Conservation (phyloP, 2,797 vertebrate species). For the Enteromius viviparus region DNA sequence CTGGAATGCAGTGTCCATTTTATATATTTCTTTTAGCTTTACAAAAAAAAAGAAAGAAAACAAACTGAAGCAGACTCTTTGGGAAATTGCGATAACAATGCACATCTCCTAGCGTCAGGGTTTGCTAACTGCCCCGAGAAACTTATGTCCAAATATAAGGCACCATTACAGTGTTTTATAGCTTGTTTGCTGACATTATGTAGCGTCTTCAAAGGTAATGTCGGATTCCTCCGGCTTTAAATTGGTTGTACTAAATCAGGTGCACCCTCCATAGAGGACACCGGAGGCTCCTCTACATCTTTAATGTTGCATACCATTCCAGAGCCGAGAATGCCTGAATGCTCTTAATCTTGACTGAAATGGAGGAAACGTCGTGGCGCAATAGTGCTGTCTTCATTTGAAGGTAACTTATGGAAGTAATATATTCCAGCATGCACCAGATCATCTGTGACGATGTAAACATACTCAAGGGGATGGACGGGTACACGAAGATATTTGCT, state of each 20-base stretch:
- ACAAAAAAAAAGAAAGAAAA: neutral
- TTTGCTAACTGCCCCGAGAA: constrained; percentile 60
- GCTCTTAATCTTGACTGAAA: constrained; percentile 76
- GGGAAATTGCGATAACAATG: constrained; percentile 50
- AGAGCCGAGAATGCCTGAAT: constrained; percentile 69
- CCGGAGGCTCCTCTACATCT: constrained; percentile 76
- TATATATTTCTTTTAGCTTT: constrained; percentile 25
- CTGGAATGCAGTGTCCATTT: neutral
- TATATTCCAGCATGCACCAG: constrained; percentile 78
- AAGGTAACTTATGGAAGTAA: constrained; percentile 83
- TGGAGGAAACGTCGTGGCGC: constrained; percentile 73
- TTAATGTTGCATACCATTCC: constrained; percentile 76
- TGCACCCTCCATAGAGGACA: constrained; percentile 73
- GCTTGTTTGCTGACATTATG: constrained; percentile 79
- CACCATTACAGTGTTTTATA: constrained; percentile 76
- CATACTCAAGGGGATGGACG: constrained; percentile 73
- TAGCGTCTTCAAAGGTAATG: constrained; percentile 70
- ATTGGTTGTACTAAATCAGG: constrained; percentile 82
- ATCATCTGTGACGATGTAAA: constrained; percentile 74
- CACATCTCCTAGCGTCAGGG: constrained; percentile 39
- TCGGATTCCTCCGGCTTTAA: constrained; percentile 80
- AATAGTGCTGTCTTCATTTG: constrained; percentile 80
- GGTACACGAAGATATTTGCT: constrained; percentile 67
- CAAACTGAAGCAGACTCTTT: constrained; percentile 16
- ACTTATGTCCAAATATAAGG: constrained; percentile 74